phyloP scores from a whole-genome alignment of 92 coral and sea anemone genomes.

The Galaxea fascicularis region DNA sequence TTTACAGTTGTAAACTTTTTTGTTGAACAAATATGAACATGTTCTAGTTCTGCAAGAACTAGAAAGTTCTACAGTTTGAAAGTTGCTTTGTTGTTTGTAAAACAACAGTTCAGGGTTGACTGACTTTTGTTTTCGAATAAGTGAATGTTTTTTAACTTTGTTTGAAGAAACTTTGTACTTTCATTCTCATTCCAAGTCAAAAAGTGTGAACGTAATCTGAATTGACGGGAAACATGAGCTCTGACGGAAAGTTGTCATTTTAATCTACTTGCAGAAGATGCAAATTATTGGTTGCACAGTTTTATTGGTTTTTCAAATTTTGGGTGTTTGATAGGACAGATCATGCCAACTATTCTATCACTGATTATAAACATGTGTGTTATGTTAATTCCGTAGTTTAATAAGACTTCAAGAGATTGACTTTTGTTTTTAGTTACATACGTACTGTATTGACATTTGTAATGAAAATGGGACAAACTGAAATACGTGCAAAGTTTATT shows the following conservation, averaged over 20 bases:
- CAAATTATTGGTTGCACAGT: not conserved
- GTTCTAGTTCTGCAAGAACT: not conserved
- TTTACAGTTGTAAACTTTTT: not conserved
- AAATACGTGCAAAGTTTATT: no score
- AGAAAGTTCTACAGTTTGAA: not conserved
- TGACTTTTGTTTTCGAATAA: not conserved
- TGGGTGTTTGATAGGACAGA: not conserved
- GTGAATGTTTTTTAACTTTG: not conserved
- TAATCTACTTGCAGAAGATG: not conserved
- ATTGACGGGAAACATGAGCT: not conserved
- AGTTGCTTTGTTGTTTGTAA: not conserved
- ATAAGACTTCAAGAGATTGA: conserved; percentile 1
- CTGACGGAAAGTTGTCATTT: not conserved
- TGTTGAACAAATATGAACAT: not conserved
- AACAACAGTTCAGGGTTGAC: not conserved
- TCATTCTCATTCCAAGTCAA: not conserved
- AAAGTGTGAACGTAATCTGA: not conserved
- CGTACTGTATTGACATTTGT: not conserved
- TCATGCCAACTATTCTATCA: not conserved
- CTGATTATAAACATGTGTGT: conserved; percentile 12
- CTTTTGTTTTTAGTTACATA: not conserved
- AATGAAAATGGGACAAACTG: no score
- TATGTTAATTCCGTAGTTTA: not conserved
- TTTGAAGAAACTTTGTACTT: not conserved
- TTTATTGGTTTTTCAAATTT: not conserved